Evolutionary conservation across 2,113 vertebrate species (phyloP).

Genomic region (Mesocricetus auratus): DNA sequence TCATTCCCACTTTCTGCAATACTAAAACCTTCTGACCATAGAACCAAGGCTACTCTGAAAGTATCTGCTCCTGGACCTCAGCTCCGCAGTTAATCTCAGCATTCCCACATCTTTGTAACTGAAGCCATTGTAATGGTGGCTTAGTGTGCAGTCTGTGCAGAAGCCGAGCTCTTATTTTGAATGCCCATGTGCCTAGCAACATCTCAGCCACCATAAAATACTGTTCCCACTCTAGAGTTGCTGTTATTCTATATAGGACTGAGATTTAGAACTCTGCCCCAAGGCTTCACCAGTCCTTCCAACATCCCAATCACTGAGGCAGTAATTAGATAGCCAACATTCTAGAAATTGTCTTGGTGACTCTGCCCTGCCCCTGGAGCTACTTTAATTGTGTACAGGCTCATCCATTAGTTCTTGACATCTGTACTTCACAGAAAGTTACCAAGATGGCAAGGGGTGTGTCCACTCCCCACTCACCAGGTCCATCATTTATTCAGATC

Average conservation of each 20-base stretch:
- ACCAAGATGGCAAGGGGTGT: accelerated
- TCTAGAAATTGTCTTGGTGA: neutral
- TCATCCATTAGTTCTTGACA: neutral
- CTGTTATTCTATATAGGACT: neutral
- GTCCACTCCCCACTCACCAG: neutral
- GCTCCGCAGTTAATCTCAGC: no score
- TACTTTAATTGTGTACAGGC: neutral
- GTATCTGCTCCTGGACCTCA: neutral
- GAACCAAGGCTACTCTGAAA: no score
- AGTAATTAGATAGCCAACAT: neutral
- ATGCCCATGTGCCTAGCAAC: neutral
- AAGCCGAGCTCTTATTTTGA: neutral
- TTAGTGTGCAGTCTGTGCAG: neutral
- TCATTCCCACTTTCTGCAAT: neutral
- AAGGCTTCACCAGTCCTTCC: neutral
- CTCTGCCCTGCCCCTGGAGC: neutral
- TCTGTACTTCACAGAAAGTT: neutral
- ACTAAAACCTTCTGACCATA: no score
- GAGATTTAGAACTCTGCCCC: no score
- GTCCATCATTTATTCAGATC: neutral
- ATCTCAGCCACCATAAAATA: neutral
- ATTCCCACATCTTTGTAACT: neutral
- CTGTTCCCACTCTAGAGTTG: neutral
- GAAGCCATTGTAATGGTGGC: neutral
- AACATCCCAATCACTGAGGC: no score